A percentile compares a stretch with the other conserved stretches of the same genome.
Evolutionary conservation across 2,113 vertebrate genomes (phyloP).

Genomic region (Ptyas mucosa): DNA sequence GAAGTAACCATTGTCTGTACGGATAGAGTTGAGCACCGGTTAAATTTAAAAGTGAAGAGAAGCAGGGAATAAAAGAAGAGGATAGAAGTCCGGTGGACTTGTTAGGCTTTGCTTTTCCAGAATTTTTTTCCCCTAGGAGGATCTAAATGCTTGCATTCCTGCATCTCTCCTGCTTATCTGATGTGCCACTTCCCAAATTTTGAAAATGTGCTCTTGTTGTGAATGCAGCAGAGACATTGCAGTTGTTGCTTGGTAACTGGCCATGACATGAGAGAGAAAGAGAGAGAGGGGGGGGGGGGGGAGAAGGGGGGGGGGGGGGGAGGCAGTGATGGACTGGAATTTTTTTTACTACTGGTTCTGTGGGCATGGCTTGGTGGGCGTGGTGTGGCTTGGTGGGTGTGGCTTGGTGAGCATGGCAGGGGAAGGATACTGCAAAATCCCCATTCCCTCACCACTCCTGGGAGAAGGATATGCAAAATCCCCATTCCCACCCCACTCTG

Average conservation of each 20-base stretch:
- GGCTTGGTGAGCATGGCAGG: too few relatives aligned
- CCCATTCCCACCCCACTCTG: too few relatives aligned
- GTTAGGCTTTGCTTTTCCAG: not conserved
- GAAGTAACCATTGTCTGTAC: not conserved
- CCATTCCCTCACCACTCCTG: too few relatives aligned
- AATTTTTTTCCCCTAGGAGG: not conserved
- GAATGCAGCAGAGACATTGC: not conserved
- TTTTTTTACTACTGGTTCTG: too few relatives aligned
- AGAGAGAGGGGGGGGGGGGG: fast-evolving
- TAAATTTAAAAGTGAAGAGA: not conserved
- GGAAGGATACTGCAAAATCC: too few relatives aligned
- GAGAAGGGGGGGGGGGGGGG: too few relatives aligned
- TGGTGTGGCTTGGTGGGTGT: too few relatives aligned
- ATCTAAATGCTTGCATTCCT: not conserved
- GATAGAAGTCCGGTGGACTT: not conserved
- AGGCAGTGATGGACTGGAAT: too few relatives aligned
- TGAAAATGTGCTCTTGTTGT: not conserved
- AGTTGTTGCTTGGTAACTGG: conserved; percentile 32
- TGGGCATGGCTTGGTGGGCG: too few relatives aligned
- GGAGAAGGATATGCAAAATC: too few relatives aligned
- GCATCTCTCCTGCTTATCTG: not conserved
- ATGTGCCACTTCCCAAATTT: not conserved
- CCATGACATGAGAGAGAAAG: not conserved
- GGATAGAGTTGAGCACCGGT: not conserved
- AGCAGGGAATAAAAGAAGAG: not conserved